Base-by-base conservation (phyloP, 2,888 invertebrate species). In the Chalcosyrphus nemorum region DNA sequence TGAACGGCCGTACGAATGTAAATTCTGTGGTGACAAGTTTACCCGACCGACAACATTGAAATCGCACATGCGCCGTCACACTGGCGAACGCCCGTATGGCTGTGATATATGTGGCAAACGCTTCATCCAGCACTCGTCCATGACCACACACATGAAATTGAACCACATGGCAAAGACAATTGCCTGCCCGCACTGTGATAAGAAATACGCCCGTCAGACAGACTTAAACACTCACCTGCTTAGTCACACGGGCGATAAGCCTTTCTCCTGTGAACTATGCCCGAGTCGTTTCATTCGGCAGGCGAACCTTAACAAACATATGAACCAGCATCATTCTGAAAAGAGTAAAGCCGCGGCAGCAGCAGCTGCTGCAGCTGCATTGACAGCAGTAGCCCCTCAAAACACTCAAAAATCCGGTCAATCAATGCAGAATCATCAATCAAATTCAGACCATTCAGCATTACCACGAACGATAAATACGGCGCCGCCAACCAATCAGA, bases 111-210 rank as follows among this genome's bases (percentile, higher is more conserved):
- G 90, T 61, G 88, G 87, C 0, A 90, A 90, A 78, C 87, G 88
- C 7, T 90, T 90, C 61, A 89, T 88, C 59, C 89, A 90, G 68
- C 88, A 89, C 68, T 89, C 89, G 13, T 89, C 88, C 24, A 87
- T 90, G 84, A 89, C 89, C 21, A 90, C 89, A 0, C 90, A 90
- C 57, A 89, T 90, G 88, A 89, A 89, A 50, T 80, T 89, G 2
- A 88, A 88, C 86, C 90, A 90, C 57, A 89, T 88, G 86, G 89
- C 88, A 19, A 89, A 89, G 82, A 89, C 88, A 6, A 88, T 90
- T 47, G 81, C 87, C 63, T 90, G 90, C 50, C 88, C 89, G 2
- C 87, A 89, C 81, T 90, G 90, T 86, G 88, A 89, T 86, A 90
- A 89, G 56, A 89, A 88, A 81, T 90, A 89, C 70, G 89, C 89